Conservation (phyloP, 2,888 invertebrate genomes). For the Xanthorhoe designata region DNA sequence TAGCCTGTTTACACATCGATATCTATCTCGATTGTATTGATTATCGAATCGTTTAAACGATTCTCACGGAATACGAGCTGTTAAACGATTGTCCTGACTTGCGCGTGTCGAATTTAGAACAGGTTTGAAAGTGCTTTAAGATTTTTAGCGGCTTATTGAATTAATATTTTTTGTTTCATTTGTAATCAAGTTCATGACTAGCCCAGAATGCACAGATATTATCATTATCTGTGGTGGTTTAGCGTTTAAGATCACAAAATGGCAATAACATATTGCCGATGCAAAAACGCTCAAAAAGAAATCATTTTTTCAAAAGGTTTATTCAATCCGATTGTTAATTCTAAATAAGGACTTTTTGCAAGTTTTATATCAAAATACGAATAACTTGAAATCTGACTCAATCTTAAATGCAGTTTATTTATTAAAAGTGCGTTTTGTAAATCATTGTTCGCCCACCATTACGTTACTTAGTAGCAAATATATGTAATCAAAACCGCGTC, state of each 20-base stretch:
- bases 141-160: constrained; percentile 17
- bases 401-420: no score
- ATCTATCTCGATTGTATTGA: constrained; percentile 43
- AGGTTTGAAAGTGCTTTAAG: constrained; percentile 2
- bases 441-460: not conserved
- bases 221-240: no score
- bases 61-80: constrained; percentile 48
- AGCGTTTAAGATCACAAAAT: no score
- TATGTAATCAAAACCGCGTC: constrained; percentile 37
- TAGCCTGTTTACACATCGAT: constrained; percentile 29
- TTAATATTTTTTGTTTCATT: not conserved
- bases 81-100: constrained; percentile 35
- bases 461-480: constrained; percentile 16
- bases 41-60: constrained; percentile 51
- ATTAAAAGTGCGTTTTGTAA: no score
- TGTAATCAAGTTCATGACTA: no score
- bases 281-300: no score
- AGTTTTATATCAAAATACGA: no score
- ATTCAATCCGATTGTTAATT: no score
- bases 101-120: constrained; percentile 31
- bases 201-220: not conserved
- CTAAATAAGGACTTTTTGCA: no score
- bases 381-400: no score
- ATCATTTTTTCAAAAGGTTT: no score
- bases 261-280: no score